These are phyloP conservation scores for Pongo abelii DNA, from an alignment of 2,113 vertebrate species.

Conservation along the genomic window DNA sequence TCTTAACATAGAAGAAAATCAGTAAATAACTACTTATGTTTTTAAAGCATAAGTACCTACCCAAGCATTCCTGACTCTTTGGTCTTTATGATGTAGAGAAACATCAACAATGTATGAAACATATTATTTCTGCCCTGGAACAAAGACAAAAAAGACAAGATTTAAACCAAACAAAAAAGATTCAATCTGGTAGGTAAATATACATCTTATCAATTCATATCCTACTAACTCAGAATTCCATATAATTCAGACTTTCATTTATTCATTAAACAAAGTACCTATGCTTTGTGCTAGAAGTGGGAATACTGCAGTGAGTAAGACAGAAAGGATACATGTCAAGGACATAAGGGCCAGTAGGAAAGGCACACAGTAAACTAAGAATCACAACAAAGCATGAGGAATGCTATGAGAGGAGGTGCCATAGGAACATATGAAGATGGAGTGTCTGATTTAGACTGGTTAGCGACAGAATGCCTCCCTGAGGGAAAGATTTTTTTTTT, in stretches of 20 bases:
- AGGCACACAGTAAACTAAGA: not conserved
- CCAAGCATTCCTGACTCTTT: constrained; percentile 98
- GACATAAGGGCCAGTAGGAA: not conserved
- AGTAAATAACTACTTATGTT: not conserved
- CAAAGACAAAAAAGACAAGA: constrained; percentile 42
- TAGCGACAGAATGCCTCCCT: not conserved
- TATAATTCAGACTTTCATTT: constrained; percentile 6
- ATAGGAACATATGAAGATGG: not conserved
- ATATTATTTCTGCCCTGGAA: constrained; percentile 96
- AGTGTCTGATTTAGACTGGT: not conserved
- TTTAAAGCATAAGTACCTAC: constrained; percentile 84
- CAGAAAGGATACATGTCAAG: not conserved
- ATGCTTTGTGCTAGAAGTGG: not conserved
- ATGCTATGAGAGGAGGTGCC: not conserved
- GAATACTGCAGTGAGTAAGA: not conserved
- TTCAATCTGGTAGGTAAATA: not conserved
- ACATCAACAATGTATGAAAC: constrained; percentile 98
- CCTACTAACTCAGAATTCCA: not conserved
- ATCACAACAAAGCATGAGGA: not conserved
- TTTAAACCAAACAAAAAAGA: constrained; percentile 35
- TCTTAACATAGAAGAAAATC: constrained; percentile 2
- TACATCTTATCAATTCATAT: not conserved
- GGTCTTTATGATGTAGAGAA: constrained; percentile 95
- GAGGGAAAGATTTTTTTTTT: not conserved
- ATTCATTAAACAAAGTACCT: not conserved